These are phyloP conservation scores for Streptopelia turtur DNA, from an alignment of 2,797 vertebrate species.

Conservation along the genomic window DNA sequence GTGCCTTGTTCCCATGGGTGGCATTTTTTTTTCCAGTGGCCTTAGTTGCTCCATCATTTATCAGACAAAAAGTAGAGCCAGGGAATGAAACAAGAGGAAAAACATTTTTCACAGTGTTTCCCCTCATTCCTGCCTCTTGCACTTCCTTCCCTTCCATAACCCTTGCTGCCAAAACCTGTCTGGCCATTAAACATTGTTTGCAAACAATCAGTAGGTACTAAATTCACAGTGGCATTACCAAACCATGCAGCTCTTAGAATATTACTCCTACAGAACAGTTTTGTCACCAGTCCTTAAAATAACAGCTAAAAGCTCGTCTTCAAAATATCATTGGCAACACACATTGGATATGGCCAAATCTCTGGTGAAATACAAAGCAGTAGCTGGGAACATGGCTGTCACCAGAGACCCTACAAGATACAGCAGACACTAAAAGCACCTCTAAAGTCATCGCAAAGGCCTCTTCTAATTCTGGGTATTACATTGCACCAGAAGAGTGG, in stretches of 20 bases:
- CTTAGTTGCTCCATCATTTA: background rate
- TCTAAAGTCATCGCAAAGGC: background rate
- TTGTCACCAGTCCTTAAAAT: background rate
- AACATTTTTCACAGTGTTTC: background rate
- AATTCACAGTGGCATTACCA: background rate
- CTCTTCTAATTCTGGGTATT: background rate
- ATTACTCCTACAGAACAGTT: background rate
- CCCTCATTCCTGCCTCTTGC: background rate
- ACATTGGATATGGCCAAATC: background rate
- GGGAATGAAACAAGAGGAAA: background rate
- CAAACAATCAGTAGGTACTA: background rate
- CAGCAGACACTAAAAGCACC: background rate
- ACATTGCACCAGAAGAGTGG: background rate
- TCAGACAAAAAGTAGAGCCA: background rate
- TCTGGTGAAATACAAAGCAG: background rate
- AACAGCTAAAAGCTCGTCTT: conserved; percentile 22
- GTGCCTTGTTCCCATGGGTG: background rate
- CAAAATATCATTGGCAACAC: background rate
- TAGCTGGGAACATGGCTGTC: background rate
- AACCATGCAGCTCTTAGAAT: background rate
- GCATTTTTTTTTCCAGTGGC: background rate
- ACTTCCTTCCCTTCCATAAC: background rate
- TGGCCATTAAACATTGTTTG: conserved; percentile 3
- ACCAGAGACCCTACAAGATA: background rate
- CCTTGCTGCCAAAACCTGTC: background rate